phyloP scores from a whole-genome alignment of 2,797 vertebrate genomes.

The Gymnoscopelus braueri region DNA sequence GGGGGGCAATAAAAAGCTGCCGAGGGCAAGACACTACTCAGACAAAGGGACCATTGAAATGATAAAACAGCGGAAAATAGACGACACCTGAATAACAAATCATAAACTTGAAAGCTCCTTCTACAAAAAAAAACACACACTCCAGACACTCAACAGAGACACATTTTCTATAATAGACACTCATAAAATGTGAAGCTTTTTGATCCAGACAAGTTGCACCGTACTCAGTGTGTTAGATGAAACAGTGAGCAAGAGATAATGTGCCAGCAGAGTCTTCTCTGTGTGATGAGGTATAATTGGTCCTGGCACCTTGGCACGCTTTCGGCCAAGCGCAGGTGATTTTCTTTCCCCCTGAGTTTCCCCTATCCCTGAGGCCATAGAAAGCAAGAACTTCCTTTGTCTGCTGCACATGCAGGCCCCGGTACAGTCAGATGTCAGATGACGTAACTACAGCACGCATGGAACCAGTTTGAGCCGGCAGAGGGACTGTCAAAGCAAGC shows the following conservation, averaged over 20 bases:
- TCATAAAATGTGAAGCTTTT: too few relatives aligned
- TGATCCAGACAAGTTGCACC: too few relatives aligned
- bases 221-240: neutral
- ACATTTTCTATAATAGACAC: too few relatives aligned
- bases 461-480: slow-evolving; percentile 77
- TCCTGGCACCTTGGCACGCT: neutral
- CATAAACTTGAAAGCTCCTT: neutral
- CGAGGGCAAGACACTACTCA: slow-evolving; percentile 41
- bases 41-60: slow-evolving; percentile 36
- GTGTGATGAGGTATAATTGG: neutral
- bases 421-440: slow-evolving; percentile 63
- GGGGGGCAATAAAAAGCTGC: slow-evolving; percentile 36
- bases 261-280: slow-evolving; percentile 1
- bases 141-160: too few relatives aligned
- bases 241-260: neutral
- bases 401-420: slow-evolving; percentile 51
- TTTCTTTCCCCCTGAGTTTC: slow-evolving; percentile 49
- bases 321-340: slow-evolving; percentile 7
- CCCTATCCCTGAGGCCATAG: slow-evolving; percentile 19
- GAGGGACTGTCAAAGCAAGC: slow-evolving; percentile 57
- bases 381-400: slow-evolving; percentile 34
- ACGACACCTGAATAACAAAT: slow-evolving; percentile 4
- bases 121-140: too few relatives aligned
- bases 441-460: slow-evolving; percentile 57
- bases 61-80: slow-evolving; percentile 46